Base-by-base conservation (phyloP, 2,797 vertebrate genomes). In the Pygocentrus nattereri region DNA sequence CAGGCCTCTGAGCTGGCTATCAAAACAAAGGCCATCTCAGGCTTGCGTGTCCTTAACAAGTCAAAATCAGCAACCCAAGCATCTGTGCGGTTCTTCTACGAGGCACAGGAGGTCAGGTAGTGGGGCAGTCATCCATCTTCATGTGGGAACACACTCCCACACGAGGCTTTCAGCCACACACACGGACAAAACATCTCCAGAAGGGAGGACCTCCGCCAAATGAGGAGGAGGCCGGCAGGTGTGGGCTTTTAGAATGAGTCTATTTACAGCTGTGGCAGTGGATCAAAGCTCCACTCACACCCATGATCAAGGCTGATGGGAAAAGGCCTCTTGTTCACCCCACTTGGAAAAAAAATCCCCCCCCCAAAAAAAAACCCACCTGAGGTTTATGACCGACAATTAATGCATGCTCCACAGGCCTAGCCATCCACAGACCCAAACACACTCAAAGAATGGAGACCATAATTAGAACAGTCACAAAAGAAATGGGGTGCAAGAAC, bases 201-300 rank as follows among this genome's bases (percentile, higher is more conserved):
- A 50, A 76, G 81, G 56, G 79, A 76, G 23, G 67, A 74, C 78
- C 62, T 72, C 76, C 74, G 75, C 76, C 81, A 79, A 78, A 76
- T 49, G 62, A 61, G 34, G 67, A 77, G 80, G 80, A 71, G 76
- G 65, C 68, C 34, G 70, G 76, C 86, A 87, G 86, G 86, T 87
- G 86, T 82, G 84, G 80, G 74, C 38, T 71, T 62, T 74, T 58
- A 82, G 75, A 78, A 76, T 74, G 38, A 78, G 71, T 79, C 71
- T 81, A 71, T 89, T 85, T 74, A 72, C 65, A 52, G 76, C 50
- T 84, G 80, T 81, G 70, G 84, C 67, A 38, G 12, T 25, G 59
- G 85, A 85, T 85, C 83, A 87, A 87, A 87, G 81, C 81, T 75
- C 64, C 25, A 10, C 52, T n/a, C 65, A 80, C 44, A 68, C 80